Conservation (phyloP, 2,888 invertebrate species). For the Sphaeridia pumilis region DNA sequence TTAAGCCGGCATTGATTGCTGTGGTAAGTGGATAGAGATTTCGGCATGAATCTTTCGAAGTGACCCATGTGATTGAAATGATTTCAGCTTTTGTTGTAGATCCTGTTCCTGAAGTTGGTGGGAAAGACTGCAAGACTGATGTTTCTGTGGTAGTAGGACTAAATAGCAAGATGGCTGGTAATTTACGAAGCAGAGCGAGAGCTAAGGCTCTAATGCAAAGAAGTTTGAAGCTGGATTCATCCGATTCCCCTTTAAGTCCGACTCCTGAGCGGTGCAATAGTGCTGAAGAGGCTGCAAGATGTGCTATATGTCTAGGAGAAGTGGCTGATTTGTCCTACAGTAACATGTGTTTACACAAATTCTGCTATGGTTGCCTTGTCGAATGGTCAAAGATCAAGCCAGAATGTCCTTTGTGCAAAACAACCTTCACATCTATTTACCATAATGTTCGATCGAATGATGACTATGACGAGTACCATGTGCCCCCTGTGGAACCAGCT, state of each 20-base stretch:
- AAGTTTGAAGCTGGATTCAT: not conserved
- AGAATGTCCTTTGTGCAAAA: conserved; percentile 88
- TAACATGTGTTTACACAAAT: conserved; percentile 83
- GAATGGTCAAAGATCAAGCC: conserved; percentile 93
- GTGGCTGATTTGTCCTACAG: conserved; percentile 81
- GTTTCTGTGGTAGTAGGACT: no score
- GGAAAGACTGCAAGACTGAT: no score
- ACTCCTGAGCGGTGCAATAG: not conserved
- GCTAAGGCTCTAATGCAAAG: conserved; percentile 2
- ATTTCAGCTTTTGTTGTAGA: no score
- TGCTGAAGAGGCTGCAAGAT: conserved; percentile 45
- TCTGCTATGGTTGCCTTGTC: conserved; percentile 82
- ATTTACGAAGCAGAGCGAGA: conserved; percentile 10
- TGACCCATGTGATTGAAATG: no score
- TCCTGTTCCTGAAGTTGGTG: no score
- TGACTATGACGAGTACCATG: conserved; percentile 72
- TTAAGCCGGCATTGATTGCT: no score
- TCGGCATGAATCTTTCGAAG: no score
- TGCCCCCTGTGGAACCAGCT: conserved; percentile 35
- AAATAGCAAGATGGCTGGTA: conserved; percentile 13
- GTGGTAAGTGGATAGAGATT: no score
- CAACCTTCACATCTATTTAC: conserved; percentile 77
- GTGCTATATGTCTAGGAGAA: conserved; percentile 82
- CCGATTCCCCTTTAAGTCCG: not conserved
- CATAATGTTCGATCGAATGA: conserved; percentile 79